Base-by-base conservation (phyloP, 1,140 invertebrate species). In the Hycleus cichorii region DNA sequence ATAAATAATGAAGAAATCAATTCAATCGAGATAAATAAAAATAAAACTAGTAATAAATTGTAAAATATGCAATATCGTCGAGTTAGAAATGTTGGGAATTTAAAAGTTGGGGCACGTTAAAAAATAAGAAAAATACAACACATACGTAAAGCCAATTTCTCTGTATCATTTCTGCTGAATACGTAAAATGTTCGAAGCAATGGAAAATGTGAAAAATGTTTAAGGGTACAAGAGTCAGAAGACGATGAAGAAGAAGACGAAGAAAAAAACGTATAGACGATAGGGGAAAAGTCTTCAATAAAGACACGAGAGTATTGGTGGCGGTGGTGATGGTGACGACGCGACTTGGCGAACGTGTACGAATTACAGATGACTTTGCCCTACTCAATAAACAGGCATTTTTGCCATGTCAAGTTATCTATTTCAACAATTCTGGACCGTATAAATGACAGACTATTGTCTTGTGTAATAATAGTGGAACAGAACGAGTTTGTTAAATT, bases 191-290 rank as follows among this genome's bases (percentile, higher is more conserved):
- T 57, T 57, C 59, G 46, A 27, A 45, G 44, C 46, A 46, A 61
- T 27, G 59, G 49, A 58, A 61, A 61, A 61, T 61, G 59, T 61
- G 59, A 61, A 61, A 61, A 61, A 61, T 61, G 59, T 61, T 61
- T 61, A 58, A 57, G 53, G 46, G 7, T 32, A 32, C 32, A 32
- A 32, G 32, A 32, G 32, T 18, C 18, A 18, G 18, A 18, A 18
- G 18, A 18, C 1, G 18, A 18, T 18, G 18, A 18, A 18, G 18
- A 18, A 18, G 18, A 18, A 32, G 32, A 52, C 25, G 54, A 51
- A 42, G 57, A 61, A 61, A 61, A 57, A 32, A 32, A 32, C 32
- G 32, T 18, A 32, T 32, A 32, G 32, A 32, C 4, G 32, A 32
- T 32, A 57, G 50, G 55, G 38, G 53, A 39, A 32, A 51, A 57